phyloP scores from a whole-genome alignment of 2,888 invertebrate species.

The Tipula vernalis region DNA sequence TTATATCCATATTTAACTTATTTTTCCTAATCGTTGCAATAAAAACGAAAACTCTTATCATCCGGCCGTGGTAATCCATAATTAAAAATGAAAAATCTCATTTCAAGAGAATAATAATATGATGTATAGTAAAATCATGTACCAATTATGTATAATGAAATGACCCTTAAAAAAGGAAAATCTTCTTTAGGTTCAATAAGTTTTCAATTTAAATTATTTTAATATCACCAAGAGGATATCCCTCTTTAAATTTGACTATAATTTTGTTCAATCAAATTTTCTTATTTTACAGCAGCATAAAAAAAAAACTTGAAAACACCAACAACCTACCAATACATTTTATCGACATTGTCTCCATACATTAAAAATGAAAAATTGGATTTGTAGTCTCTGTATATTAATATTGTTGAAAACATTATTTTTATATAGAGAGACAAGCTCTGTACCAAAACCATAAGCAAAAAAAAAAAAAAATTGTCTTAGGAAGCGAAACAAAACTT shows the following conservation, averaged over 20 bases:
- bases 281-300: neutral
- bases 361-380: neutral
- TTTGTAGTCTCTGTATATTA: neutral
- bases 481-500: neutral
- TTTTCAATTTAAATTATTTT: slow-evolving; percentile 4
- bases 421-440: neutral
- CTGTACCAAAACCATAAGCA: neutral
- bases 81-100: neutral
- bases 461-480: neutral
- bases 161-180: neutral
- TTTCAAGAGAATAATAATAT: too few relatives aligned
- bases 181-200: neutral
- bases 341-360: neutral
- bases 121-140: neutral
- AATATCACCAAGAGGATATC: neutral
- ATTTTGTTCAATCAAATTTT: neutral
- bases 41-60: neutral
- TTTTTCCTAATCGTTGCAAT: neutral
- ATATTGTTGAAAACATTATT: neutral
- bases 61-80: neutral
- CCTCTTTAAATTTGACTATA: neutral
- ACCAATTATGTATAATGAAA: neutral
- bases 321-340: neutral
- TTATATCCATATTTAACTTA: neutral
- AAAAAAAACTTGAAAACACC: neutral